Percentiles rank a stretch among this genome's conserved stretches.
phyloP scores from a whole-genome alignment of 2,888 invertebrate species.

The Allophyes oxyacanthae region DNA sequence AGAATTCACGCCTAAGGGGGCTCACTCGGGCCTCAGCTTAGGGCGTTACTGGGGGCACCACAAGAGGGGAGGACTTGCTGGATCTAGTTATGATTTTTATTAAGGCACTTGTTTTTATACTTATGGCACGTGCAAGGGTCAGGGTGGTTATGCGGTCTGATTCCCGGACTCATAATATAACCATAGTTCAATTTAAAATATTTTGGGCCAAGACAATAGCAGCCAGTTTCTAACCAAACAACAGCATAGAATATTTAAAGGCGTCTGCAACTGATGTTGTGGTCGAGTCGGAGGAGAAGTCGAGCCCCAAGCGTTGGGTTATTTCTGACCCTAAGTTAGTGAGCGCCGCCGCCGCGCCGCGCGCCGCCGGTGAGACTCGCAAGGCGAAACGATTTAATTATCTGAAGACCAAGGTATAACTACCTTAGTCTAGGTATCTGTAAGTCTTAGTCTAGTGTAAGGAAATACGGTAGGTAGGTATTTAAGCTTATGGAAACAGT shows the following conservation, averaged over 20 bases:
- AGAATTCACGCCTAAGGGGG: too few relatives aligned
- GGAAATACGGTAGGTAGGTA: slow-evolving; percentile 10
- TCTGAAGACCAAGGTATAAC: slow-evolving; percentile 22
- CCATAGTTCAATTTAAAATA: not conserved
- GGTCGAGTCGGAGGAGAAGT: slow-evolving; percentile 5
- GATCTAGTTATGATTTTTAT: too few relatives aligned
- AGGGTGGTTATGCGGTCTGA: too few relatives aligned
- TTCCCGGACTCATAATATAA: too few relatives aligned
- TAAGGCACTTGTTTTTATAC: too few relatives aligned
- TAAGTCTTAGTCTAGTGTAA: slow-evolving; percentile 14
- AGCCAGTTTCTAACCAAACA: slow-evolving; percentile 3
- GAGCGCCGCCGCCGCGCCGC: slow-evolving; percentile 15
- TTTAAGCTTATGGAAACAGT: slow-evolving; percentile 7
- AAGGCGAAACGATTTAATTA: slow-evolving; percentile 44
- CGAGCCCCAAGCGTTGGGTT: slow-evolving; percentile 15
- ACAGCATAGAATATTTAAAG: slow-evolving; percentile 24
- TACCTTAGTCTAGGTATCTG: slow-evolving; percentile 12
- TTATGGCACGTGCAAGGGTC: too few relatives aligned
- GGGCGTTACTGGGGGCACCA: too few relatives aligned
- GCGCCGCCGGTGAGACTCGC: slow-evolving; percentile 31
- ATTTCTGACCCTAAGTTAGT: slow-evolving; percentile 30
- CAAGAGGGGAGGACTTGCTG: too few relatives aligned
- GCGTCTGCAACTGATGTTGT: slow-evolving; percentile 20
- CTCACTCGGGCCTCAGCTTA: too few relatives aligned
- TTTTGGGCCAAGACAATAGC: slow-evolving; percentile 4